Conservation (phyloP, 2,888 invertebrate genomes). For the Stenurella melanura region DNA sequence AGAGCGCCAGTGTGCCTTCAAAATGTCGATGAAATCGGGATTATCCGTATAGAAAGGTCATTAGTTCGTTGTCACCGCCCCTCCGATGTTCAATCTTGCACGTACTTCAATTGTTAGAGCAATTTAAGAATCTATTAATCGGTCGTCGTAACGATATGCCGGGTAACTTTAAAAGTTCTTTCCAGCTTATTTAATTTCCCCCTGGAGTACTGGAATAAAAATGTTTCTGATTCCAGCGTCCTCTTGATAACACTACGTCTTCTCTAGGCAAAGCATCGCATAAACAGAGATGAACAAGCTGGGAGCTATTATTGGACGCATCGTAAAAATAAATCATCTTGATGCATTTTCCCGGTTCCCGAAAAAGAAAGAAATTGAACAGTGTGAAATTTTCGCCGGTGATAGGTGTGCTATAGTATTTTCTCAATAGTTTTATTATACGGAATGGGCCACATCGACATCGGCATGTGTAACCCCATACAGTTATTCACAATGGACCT, state of each 20-base stretch:
- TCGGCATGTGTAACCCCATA: conserved; percentile 43
- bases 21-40: conserved; percentile 48
- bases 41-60: conserved; percentile 54
- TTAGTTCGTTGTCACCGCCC: conserved; percentile 47
- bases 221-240: conserved; percentile 51
- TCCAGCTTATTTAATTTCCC: conserved; percentile 51
- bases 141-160: conserved; percentile 16
- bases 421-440: conserved; percentile 23
- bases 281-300: conserved; percentile 72
- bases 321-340: conserved; percentile 72
- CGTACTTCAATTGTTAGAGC: conserved; percentile 38
- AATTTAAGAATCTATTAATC: conserved; percentile 54
- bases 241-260: conserved; percentile 56
- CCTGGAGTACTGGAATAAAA: conserved; percentile 46
- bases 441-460: conserved; percentile 19
- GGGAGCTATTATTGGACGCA: conserved; percentile 72
- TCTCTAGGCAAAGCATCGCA: conserved; percentile 69
- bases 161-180: conserved; percentile 41
- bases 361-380: conserved; percentile 48
- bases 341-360: conserved; percentile 64
- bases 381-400: conserved; percentile 32
- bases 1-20: conserved; percentile 31
- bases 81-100: conserved; percentile 34
- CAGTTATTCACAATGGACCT: conserved; percentile 46
- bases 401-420: conserved; percentile 10